These are phyloP conservation scores for Chymomyza caudatula DNA, from an alignment of 2,888 invertebrate genomes.

Conservation along the genomic window DNA sequence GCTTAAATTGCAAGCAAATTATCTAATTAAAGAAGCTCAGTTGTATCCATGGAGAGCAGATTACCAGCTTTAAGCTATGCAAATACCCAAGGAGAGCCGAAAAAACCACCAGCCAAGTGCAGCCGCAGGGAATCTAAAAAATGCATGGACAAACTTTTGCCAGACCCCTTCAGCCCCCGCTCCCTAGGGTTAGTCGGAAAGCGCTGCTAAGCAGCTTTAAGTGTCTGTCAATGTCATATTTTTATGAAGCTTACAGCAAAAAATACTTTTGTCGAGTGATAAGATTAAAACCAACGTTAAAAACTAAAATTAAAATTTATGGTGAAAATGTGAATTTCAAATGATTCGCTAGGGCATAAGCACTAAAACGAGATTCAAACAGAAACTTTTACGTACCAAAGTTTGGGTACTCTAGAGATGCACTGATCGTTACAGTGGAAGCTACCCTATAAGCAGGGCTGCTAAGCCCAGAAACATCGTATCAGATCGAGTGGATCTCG, in stretches of 20 bases:
- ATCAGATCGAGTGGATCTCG: no score
- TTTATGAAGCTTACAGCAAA: slow-evolving; percentile 54
- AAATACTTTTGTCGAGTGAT: slow-evolving; percentile 30
- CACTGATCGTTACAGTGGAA: no score
- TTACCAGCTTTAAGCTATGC: slow-evolving; percentile 43
- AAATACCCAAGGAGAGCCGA: slow-evolving; percentile 29
- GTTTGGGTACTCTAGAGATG: background rate
- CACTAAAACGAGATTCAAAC: background rate
- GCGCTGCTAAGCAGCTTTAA: slow-evolving; percentile 64
- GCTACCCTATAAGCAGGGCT: no score
- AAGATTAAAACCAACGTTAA: slow-evolving; percentile 50
- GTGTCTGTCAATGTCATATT: slow-evolving; percentile 67
- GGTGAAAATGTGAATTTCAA: background rate
- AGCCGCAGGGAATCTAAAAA: slow-evolving; percentile 10
- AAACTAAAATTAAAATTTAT: slow-evolving; percentile 20
- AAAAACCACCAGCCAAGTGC: background rate
- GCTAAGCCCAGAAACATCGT: no score
- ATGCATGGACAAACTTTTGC: slow-evolving; percentile 43
- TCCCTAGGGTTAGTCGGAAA: background rate
- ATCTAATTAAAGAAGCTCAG: slow-evolving; percentile 53
- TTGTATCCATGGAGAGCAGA: slow-evolving; percentile 7
- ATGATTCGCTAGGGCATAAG: background rate
- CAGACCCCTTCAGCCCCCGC: background rate
- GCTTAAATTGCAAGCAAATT: slow-evolving; percentile 35
- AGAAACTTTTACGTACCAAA: background rate